Percentiles rank a stretch among this genome's conserved stretches.
Evolutionary conservation across 2,888 invertebrate genomes (phyloP).

Genomic region (Pseudolycoriella hygida): DNA sequence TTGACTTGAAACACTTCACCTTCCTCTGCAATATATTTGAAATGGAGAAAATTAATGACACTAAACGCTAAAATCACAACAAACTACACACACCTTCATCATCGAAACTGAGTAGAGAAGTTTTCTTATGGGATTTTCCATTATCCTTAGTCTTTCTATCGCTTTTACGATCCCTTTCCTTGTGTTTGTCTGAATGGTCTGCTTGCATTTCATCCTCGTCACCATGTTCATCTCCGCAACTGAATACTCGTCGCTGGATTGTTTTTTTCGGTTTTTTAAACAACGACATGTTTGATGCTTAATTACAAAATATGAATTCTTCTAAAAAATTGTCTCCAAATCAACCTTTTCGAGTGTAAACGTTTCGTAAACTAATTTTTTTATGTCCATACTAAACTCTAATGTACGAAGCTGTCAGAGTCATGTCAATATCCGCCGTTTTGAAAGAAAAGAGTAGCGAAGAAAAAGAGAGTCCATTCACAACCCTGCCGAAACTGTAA

Average conservation of each 20-base stretch:
- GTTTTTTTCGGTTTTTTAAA: slow-evolving; percentile 78
- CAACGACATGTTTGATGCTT: slow-evolving; percentile 4
- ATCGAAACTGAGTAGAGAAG: slow-evolving; percentile 60
- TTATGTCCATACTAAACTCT: no score
- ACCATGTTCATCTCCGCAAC: slow-evolving; percentile 47
- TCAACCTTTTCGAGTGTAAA: no score
- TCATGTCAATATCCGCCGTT: no score
- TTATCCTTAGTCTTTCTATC: slow-evolving; percentile 22
- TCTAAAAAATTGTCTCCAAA: no score
- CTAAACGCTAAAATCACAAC: not conserved
- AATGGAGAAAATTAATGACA: not conserved
- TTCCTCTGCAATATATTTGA: slow-evolving; percentile 38
- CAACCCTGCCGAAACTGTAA: no score
- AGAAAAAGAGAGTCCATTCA: no score
- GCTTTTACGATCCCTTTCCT: slow-evolving; percentile 4
- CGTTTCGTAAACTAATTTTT: no score
- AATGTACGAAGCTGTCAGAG: no score
- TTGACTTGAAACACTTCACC: slow-evolving; percentile 88
- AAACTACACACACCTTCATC: slow-evolving; percentile 39
- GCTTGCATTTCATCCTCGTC: slow-evolving; percentile 22
- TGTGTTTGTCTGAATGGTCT: slow-evolving; percentile 18
- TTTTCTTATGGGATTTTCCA: slow-evolving; percentile 29
- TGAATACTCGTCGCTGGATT: slow-evolving; percentile 60
- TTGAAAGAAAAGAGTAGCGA: no score
- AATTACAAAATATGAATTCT: no score